phyloP scores from a whole-genome alignment of 2,888 invertebrate species.

The Caenorhabditis drosophilae region DNA sequence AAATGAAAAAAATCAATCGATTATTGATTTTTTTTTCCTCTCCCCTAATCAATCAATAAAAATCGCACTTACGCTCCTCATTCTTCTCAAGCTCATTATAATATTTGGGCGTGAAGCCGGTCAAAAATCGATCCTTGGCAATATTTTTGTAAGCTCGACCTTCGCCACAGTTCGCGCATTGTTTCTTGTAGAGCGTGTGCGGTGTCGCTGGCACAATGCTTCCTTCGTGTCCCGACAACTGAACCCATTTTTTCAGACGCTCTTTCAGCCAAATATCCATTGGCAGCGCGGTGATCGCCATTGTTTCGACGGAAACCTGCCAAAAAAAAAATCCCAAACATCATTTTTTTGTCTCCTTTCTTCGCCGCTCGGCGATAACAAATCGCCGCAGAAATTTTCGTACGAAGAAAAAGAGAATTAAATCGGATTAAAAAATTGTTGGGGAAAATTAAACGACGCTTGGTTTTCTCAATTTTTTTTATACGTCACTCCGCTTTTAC shows the following conservation, averaged over 20 bases:
- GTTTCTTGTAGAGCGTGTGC: slow-evolving; percentile 69
- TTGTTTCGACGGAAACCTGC: slow-evolving; percentile 67
- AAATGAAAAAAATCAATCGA: slow-evolving; percentile 10
- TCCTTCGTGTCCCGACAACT: slow-evolving; percentile 66
- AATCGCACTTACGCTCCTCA: slow-evolving; percentile 70
- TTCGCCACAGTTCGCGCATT: slow-evolving; percentile 70
- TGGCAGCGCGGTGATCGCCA: slow-evolving; percentile 68
- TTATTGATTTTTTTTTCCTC: neutral
- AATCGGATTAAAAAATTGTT: neutral
- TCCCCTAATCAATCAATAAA: neutral
- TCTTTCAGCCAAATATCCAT: slow-evolving; percentile 68
- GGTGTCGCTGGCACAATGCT: slow-evolving; percentile 68
- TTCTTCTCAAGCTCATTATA: slow-evolving; percentile 71
- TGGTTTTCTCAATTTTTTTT: too few species aligned
- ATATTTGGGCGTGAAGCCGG: slow-evolving; percentile 71
- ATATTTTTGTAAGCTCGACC: slow-evolving; percentile 70
- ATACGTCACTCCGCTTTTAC: too few species aligned
- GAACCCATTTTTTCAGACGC: slow-evolving; percentile 66
- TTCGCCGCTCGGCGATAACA: neutral
- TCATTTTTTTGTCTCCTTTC: neutral
- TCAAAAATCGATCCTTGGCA: slow-evolving; percentile 59
- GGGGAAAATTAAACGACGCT: too few species aligned
- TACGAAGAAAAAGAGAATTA: neutral
- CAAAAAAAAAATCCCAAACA: slow-evolving; percentile 10
- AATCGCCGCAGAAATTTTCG: neutral